A percentile compares a stretch with the other conserved stretches of the same genome.
phyloP scores from a whole-genome alignment of 2,113 vertebrate species.

The Bungarus multicinctus region DNA sequence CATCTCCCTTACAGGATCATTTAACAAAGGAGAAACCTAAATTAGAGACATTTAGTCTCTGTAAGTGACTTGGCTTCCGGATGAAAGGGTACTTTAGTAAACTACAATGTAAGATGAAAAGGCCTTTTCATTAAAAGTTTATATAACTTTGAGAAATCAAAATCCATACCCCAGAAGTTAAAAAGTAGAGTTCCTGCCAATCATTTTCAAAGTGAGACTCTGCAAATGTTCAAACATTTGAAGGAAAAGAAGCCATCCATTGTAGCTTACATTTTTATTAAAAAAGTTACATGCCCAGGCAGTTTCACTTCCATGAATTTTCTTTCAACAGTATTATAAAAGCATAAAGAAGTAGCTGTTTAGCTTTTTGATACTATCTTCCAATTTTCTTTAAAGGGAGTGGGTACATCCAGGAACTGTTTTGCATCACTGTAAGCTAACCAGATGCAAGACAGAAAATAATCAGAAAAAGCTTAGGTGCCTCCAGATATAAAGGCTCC shows the following conservation, averaged over 20 bases:
- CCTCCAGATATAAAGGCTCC: background rate
- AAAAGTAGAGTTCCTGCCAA: background rate
- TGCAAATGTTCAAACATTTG: background rate
- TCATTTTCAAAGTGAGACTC: background rate
- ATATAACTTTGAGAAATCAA: background rate
- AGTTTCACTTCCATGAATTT: background rate
- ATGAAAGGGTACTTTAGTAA: background rate
- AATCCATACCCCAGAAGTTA: background rate
- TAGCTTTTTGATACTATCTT: background rate
- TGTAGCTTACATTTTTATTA: background rate
- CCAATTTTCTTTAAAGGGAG: background rate
- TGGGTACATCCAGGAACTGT: background rate
- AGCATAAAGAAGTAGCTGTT: background rate
- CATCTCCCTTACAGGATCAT: background rate
- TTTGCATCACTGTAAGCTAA: background rate
- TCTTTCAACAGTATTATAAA: background rate
- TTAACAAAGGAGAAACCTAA: background rate
- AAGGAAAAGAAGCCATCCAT: background rate
- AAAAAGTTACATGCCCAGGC: background rate
- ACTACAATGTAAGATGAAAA: background rate
- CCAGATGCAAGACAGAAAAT: background rate
- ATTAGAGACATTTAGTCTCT: background rate
- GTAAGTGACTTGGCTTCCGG: background rate
- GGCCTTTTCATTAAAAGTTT: background rate
- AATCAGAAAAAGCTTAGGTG: background rate